Evolutionary conservation across 92 coral and sea anemone genomes (phyloP), one percentile per base, ranked within the genome.

Genomic region (Porites lobata): DNA sequence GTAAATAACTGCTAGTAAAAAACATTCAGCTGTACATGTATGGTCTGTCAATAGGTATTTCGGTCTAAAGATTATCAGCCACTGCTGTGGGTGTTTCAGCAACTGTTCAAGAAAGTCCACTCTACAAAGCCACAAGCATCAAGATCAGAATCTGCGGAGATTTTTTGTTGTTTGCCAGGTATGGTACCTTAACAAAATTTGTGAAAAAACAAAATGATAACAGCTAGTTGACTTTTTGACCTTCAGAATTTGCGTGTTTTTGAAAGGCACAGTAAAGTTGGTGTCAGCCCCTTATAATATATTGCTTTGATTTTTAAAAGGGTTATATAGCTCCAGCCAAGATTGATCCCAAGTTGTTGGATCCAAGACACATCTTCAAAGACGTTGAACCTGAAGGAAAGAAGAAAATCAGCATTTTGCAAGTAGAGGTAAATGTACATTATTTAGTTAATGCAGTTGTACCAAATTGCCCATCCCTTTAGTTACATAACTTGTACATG

Each of bases 81-180:
- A 5, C 78, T 96, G 20, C 51, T 96, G 61, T 96, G 99, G 99
- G 99, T 95, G 51, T 96, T 96, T 64, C 94, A 95, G 73, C 99
- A 96, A 88, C 96, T 96, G 32, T 96, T 96, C 83, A 95, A 95
- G 74, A 95, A 92, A 63, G 99, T 96, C 26, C 99, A 96, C 70
- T 94, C 99, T n/a, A 96, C 99, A 10, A 96, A 96, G 84, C 99
- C 99, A 12, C 98, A 95, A 94, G 99, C 99, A 52, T 96, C 99
- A 32, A 85, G 99, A 78, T 95, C 94, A 72, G 99, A 96, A 82
- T 96, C 99, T 63, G 99, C 99, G 8, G 99, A 96, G 74, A 96
- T 96, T 85, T n/a, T 96, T 95, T 93, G 99, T 96, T 51, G 96
- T 95, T 12, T 96, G 99, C 86, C 97, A 96, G 99, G 99, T 96